Base-by-base conservation (phyloP, 2,888 invertebrate species). In the Cheilosia scutellata region DNA sequence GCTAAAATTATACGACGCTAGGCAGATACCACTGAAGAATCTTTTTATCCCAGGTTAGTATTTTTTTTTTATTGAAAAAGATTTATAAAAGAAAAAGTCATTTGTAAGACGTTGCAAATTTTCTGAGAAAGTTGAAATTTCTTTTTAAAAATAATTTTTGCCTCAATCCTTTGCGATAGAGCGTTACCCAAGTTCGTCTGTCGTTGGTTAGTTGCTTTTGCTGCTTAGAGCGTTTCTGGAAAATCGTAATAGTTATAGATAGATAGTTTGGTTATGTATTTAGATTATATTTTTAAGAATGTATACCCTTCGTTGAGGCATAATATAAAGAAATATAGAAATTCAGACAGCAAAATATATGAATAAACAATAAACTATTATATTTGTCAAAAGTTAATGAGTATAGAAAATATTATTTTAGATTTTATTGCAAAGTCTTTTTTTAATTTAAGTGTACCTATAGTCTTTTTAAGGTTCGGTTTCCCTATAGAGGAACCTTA, bases 1-100 rank as follows among this genome's bases (percentile, higher is more conserved):
- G 96, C 94, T 94, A 89, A 95, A 96, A 60, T 88, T 89, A 37
- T 55, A 80, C 4, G 89, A 91, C 66, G 88, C 92, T 1, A 87
- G 80, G 2, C 87, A 86, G 37, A 87, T 92, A 87, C 90, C 90
- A 5, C 82, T 92, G 0, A 92, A 91, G 80, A 87, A 88, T 44
- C 88, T 92, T 33, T 92, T 92, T 68, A 89, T 92, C 87, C 92
- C 92, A 13, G 90, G 90, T 91, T 74, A 75, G 87, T 40, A 13
- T 55, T 40, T 44, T 11, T 51, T 27, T 1, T 51, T 51, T 27
- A 51, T 29, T 51, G 2, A 25, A 13, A 51, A 11, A 13, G 4
- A 51, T 7, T 4, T 51, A 51, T 11, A 13, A 27, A 4, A 3
- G 9, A 27, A 7, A 29, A 4, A 4, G 20, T 37, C 11, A 29